Conservation (phyloP, 2,888 invertebrate genomes). For the Alsophila aescularia region DNA sequence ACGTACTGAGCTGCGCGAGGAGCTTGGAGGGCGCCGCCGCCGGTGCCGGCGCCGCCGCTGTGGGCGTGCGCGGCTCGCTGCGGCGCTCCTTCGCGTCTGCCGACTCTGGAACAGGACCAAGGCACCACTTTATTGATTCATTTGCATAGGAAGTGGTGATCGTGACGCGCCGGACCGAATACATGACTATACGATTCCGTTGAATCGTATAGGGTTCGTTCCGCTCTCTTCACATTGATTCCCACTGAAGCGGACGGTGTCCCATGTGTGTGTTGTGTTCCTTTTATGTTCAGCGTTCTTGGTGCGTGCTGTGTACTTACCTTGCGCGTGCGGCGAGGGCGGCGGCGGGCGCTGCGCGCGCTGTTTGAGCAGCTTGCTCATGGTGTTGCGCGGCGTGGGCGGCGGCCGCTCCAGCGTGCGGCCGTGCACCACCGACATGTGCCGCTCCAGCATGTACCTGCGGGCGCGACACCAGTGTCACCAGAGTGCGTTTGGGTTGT, state of each 20-base stretch:
- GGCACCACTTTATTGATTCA: constrained; percentile 29
- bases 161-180: no score
- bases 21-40: constrained; percentile 52
- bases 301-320: neutral
- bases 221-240: no score
- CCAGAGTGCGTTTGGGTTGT: no score
- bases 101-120: neutral
- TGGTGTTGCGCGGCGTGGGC: constrained; percentile 78
- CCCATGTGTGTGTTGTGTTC: no score
- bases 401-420: constrained; percentile 76
- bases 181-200: no score
- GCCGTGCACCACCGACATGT: constrained; percentile 69
- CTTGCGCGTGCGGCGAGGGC: constrained; percentile 7
- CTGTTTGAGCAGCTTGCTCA: constrained; percentile 80
- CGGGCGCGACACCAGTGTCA: neutral
- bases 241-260: no score
- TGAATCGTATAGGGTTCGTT: no score
- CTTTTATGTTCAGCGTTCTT: neutral
- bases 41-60: constrained; percentile 34
- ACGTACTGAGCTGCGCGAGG: constrained; percentile 58
- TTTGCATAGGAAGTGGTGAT: neutral
- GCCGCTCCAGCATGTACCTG: constrained; percentile 78
- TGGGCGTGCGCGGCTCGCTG: constrained; percentile 44
- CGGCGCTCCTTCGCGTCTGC: constrained; percentile 54
- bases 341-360: constrained; percentile 57